Evolutionary conservation across 2,888 invertebrate genomes (phyloP), one percentile per base, ranked within the genome.

Genomic region (Aspidapion aeneum): DNA sequence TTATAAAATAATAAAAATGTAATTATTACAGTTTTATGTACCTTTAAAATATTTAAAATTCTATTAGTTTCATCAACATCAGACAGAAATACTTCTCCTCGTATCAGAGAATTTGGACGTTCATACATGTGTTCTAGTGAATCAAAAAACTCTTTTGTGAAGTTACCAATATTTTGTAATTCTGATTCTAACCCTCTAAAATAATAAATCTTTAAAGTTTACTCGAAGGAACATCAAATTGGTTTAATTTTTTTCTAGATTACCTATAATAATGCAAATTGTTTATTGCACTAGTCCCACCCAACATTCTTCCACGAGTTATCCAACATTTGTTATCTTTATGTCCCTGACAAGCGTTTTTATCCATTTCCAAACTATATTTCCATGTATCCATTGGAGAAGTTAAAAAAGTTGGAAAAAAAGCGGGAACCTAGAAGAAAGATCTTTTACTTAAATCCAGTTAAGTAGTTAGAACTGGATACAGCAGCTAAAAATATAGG

Each of bases 261-360:
- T 35, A 35, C 68, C 73, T 66, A 2, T 73, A 67, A 70, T 81
- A 80, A 35, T 77, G 75, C 81, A 85, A 79, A 67, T 78, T 78
- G 71, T 83, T 83, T 48, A 84, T 77, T 49, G 80, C 75, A 61
- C 82, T 82, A 1, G 79, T 78, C 1, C 85, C 85, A 1, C 81
- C 81, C 35, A 80, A 60, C 21, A 80, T 79, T 72, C 82, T 83
- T 1, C 85, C 85, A 62, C 82, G 73, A 0, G 82, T 80, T 77
- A 82, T 74, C 3, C 66, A 67, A 65, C 80, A 80, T 61, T 19
- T 70, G 54, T 70, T 65, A 12, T 69, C 59, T 17, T 60, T 58
- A 56, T 68, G 68, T 3, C 69, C 74, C 22, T 66, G 66, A 62
- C 78, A 78, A 18, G 66, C 65, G n/a, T 68, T 67, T 12, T 67